Evolutionary conservation across 2,797 vertebrate species (phyloP), one percentile per base, ranked within the genome.

Genomic region (Kryptolebias ocellatus): DNA sequence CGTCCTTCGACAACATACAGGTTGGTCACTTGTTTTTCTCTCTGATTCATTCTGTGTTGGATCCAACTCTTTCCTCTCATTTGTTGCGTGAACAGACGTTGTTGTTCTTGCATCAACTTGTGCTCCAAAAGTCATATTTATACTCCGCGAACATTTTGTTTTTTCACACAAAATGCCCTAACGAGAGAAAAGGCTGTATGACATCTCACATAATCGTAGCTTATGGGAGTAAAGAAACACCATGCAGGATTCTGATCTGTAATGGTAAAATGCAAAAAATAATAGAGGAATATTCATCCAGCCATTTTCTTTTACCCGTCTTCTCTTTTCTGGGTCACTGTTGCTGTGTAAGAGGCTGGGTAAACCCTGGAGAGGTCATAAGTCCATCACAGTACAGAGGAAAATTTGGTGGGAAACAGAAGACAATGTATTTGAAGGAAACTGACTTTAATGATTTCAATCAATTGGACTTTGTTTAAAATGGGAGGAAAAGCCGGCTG

Each of bases 1-100:
- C 95, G 0, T 98, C 97, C 1, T 98, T 98, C 0, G 95, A 96
- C 94, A 98, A 96, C 93, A 95, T 96, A 72, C 94, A 95, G 95
- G 92, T 94, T 84, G 27, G 91, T 74, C 20, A 34, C 34, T 5
- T 27, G 58, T 44, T 46, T 2, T 51, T n/a, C 1, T 50, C 31
- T 18, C 17, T 17, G 5, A 59, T n/a, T 53, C 1, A 5, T 15
- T 54, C 54, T 53, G 17, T 1, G n/a, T 11, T 47, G 6, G 6
- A 31, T 59, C 4, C 4, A 24, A 11, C 39, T n/a, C 7, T 20
- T 50, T 12, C 28, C 12, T 50, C 17, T 12, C 15, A 34, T 7
- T 11, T 51, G 20, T 18, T 31, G 8, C 53, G 14, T 31, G 24
- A 58, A 12, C 17, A 67, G 34, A 18, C 29, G 6, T 42, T 53